Conservation (phyloP, 1,140 invertebrate genomes). For the Thrips palmi region DNA sequence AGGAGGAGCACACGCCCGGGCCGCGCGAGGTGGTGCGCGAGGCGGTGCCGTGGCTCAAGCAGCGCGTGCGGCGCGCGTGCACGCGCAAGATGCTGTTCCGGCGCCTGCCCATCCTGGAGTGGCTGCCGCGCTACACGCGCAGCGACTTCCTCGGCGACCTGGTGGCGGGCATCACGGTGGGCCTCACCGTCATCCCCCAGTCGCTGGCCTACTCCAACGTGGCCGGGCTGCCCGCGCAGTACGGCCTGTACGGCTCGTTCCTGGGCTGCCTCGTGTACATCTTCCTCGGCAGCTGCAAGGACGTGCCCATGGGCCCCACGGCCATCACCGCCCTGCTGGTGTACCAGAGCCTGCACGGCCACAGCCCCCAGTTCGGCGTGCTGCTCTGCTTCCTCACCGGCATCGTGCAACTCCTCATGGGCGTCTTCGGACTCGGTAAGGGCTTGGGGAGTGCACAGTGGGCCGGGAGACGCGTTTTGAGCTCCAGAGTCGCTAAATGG, state of each 20-base stretch:
- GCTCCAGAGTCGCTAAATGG: too few relatives aligned
- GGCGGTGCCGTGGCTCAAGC: slow-evolving; percentile 20
- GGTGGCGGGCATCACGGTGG: slow-evolving; percentile 72
- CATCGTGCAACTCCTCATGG: slow-evolving; percentile 65
- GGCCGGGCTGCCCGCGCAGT: slow-evolving; percentile 59
- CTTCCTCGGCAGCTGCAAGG: slow-evolving; percentile 75
- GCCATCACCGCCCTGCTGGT: slow-evolving; percentile 69
- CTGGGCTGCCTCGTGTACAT: slow-evolving; percentile 81
- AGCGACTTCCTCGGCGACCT: slow-evolving; percentile 52
- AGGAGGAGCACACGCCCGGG: too few relatives aligned
- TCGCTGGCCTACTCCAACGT: slow-evolving; percentile 69
- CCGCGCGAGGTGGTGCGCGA: too few relatives aligned
- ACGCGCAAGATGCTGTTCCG: slow-evolving; percentile 48
- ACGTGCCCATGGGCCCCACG: slow-evolving; percentile 73
- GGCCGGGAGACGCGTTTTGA: too few relatives aligned
- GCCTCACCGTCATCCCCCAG: slow-evolving; percentile 65
- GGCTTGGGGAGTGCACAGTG: too few relatives aligned
- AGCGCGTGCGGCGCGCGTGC: slow-evolving; percentile 23
- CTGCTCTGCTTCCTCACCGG: slow-evolving; percentile 64
- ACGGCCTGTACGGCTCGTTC: slow-evolving; percentile 82
- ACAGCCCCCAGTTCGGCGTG: slow-evolving; percentile 53
- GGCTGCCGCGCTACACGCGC: slow-evolving; percentile 50
- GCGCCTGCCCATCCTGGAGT: slow-evolving; percentile 46
- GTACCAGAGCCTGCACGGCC: slow-evolving; percentile 46
- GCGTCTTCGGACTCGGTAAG: slow-evolving; percentile 65